A percentile compares a stretch with the other conserved stretches of the same genome.
These are phyloP conservation scores for Acanthacorydalis orientalis DNA, from an alignment of 2,888 invertebrate genomes.

Conservation along the genomic window DNA sequence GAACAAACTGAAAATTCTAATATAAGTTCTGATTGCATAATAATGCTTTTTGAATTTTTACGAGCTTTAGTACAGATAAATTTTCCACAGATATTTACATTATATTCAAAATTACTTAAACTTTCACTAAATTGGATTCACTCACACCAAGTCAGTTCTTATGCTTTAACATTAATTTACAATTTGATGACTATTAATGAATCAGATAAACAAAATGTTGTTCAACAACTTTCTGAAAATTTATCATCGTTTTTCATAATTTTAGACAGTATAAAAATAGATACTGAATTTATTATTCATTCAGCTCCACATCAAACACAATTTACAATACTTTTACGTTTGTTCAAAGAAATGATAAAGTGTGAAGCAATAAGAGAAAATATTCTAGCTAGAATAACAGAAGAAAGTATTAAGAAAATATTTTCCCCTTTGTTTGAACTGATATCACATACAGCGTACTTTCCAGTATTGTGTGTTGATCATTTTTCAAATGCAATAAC, in stretches of 20 bases:
- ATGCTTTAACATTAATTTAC: constrained; percentile 27
- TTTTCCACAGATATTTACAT: constrained; percentile 20
- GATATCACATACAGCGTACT: constrained; percentile 11
- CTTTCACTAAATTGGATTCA: constrained; percentile 31
- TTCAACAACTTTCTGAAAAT: constrained; percentile 21
- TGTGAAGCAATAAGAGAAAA: constrained; percentile 19
- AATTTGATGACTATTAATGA: constrained; percentile 23
- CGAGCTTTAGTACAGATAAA: constrained; percentile 27
- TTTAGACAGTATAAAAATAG: constrained; percentile 19
- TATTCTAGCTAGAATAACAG: constrained; percentile 24
- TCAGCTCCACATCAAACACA: constrained; percentile 21
- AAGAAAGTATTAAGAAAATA: constrained; percentile 23
- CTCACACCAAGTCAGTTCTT: constrained; percentile 25
- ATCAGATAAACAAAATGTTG: constrained; percentile 12
- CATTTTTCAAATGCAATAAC: constrained; percentile 23
- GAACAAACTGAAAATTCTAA: background rate
- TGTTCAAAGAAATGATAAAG: constrained; percentile 28
- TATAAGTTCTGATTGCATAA: constrained; percentile 29
- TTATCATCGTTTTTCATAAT: constrained; percentile 26
- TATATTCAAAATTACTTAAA: constrained; percentile 26
- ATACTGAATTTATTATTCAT: constrained; percentile 15
- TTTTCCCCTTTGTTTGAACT: constrained; percentile 24
- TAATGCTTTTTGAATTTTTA: constrained; percentile 32
- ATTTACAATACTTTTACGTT: constrained; percentile 29
- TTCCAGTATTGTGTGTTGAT: constrained; percentile 13